phyloP scores from a whole-genome alignment of 2,888 invertebrate genomes.

The Drosophila fulvimacula region DNA sequence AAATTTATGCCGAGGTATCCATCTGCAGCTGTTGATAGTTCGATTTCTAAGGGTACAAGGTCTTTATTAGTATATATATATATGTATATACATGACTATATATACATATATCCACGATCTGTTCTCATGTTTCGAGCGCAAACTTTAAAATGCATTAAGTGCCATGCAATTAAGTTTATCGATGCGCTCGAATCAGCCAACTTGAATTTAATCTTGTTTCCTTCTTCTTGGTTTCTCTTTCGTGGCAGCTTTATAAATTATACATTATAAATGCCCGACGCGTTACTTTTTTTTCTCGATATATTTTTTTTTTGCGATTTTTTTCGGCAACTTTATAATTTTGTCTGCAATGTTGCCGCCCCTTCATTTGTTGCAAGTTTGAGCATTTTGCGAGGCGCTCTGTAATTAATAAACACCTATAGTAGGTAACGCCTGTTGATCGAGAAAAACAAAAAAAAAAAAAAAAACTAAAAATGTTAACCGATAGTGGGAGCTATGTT shows the following conservation, averaged over 20 bases:
- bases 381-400: conserved; percentile 11
- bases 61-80: conserved; percentile 65
- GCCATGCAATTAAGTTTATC: conserved; percentile 79
- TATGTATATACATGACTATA: neutral
- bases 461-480: neutral
- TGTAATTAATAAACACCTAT: conserved; percentile 18
- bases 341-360: conserved; percentile 38
- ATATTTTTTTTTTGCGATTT: too few species aligned
- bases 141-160: conserved; percentile 79
- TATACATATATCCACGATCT: neutral
- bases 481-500: neutral
- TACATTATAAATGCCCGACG: conserved; percentile 75
- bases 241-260: conserved; percentile 53
- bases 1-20: conserved; percentile 8
- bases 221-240: conserved; percentile 11
- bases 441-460: neutral
- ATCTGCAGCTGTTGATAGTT: conserved; percentile 72
- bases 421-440: conserved; percentile 4
- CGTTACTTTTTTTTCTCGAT: conserved; percentile 49
- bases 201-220: conserved; percentile 62
- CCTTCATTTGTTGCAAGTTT: conserved; percentile 33
- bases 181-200: conserved; percentile 72
- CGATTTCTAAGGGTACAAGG: conserved; percentile 79
- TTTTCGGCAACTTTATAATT: conserved; percentile 58
- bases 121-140: conserved; percentile 67